Evolutionary conservation across 2,113 vertebrate genomes (phyloP), one percentile per base, ranked within the genome.

Genomic region (Smithornis capensis): DNA sequence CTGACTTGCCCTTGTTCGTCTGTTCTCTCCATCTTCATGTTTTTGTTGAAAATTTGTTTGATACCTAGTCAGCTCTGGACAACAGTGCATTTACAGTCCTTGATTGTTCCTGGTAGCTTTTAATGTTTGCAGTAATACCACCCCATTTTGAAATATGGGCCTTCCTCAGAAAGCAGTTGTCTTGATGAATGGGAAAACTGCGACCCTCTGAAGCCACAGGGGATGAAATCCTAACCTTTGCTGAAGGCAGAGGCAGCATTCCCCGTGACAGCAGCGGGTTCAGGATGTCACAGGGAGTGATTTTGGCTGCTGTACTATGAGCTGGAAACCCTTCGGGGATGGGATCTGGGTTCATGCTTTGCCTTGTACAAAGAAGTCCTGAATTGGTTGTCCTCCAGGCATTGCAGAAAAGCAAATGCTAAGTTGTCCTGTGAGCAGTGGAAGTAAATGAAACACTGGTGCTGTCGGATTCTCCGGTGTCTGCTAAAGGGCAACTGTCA

Each of bases 141-240:
- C 11, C 50, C 42, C 7, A 4, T 88, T 85, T 75, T 71, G 52
- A 78, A 93, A 94, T 60, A 38, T 4, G n/a, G 12, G 16, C 50
- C 63, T 84, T 87, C 57, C 84, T 84, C 87, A 79, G 73, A 89
- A 91, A 89, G 65, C 74, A 38, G 1, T 65, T 76, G 28, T 52
- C 12, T 82, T 69, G 75, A 59, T 82, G 87, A 94, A 78, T 60
- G 87, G 93, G 90, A 91, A 93, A 93, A 60, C 3, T 24, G 62
- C 89, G 95, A 94, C 74, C 57, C 29, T 31, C 69, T 80, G 65
- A 45, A 94, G 77, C 60, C 80, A 23, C 7, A 0, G 62, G 59
- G 75, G 71, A 90, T 78, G 89, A 81, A 93, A 75, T 79, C n/a
- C 80, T 78, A 67, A 47, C 64, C 60, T 81, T 86, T 47, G 47